These are phyloP conservation scores for Sebastolobus altivelis DNA, from an alignment of 2,797 vertebrate species.

Conservation along the genomic window DNA sequence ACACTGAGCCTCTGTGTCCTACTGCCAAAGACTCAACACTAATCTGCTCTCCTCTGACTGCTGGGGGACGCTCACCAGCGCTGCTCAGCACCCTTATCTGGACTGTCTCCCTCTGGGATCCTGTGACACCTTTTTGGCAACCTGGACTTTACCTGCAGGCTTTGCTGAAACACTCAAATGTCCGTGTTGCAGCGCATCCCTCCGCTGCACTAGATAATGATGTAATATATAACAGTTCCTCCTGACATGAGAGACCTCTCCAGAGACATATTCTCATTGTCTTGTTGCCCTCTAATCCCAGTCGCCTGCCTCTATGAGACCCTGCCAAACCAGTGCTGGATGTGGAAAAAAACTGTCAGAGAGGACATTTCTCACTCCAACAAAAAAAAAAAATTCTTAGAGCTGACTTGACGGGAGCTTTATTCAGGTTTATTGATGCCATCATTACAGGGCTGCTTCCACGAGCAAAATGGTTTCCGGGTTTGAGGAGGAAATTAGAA, in stretches of 20 bases:
- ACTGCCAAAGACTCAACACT: conserved; percentile 40
- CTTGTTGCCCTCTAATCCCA: conserved; percentile 62
- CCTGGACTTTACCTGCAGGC: conserved; percentile 69
- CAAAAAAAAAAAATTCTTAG: conserved; percentile 4
- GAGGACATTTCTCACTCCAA: conserved; percentile 5
- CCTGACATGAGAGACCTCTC: conserved; percentile 56
- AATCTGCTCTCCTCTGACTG: conserved; percentile 50
- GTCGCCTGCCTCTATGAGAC: conserved; percentile 52
- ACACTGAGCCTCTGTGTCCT: conserved; percentile 29
- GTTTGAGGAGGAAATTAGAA: conserved; percentile 77
- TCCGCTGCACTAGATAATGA: conserved; percentile 63
- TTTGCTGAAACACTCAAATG: conserved; percentile 52
- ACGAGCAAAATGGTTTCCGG: conserved; percentile 73
- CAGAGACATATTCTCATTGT: conserved; percentile 64
- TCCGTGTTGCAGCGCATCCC: conserved; percentile 53
- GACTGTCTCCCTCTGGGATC: conserved; percentile 58
- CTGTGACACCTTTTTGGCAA: conserved; percentile 72
- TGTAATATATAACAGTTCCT: conserved; percentile 65
- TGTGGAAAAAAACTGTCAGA: conserved; percentile 20
- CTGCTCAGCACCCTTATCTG: conserved; percentile 61
- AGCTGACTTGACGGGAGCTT: conserved; percentile 50
- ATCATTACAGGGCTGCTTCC: conserved; percentile 70
- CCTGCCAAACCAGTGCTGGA: conserved; percentile 15
- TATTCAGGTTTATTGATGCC: conserved; percentile 67
- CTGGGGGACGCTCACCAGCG: conserved; percentile 31